Evolutionary conservation across 2,113 vertebrate species (phyloP).

Genomic region (Daphoenositta chrysoptera): DNA sequence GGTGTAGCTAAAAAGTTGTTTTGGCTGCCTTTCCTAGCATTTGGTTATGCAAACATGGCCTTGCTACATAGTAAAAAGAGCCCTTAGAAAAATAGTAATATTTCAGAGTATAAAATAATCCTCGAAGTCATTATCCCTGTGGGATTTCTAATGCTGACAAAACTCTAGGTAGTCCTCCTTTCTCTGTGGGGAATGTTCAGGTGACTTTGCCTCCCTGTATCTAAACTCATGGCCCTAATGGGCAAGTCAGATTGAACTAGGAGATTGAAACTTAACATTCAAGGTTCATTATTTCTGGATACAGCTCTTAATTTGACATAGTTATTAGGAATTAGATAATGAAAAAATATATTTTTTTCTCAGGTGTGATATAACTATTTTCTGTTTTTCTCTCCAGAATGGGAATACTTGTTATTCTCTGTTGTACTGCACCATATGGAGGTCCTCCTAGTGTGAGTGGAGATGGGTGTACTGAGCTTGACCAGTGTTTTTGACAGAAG

Average conservation of each 20-base stretch:
- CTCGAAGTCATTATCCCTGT: not conserved
- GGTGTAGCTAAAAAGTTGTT: not conserved
- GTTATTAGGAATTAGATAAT: not conserved
- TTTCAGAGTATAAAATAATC: not conserved
- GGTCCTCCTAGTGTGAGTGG: not conserved
- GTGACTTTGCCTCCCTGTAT: not conserved
- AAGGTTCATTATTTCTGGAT: not conserved
- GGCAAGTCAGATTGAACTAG: not conserved
- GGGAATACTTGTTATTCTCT: not conserved
- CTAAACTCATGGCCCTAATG: not conserved
- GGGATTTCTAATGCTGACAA: not conserved
- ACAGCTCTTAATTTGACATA: not conserved
- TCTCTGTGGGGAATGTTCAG: not conserved
- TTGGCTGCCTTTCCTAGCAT: not conserved
- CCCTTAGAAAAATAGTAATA: not conserved
- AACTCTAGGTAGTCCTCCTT: not conserved
- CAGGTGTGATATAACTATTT: not conserved
- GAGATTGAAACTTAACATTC: not conserved
- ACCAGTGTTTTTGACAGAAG: not conserved
- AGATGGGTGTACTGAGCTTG: not conserved
- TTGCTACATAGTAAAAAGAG: not conserved
- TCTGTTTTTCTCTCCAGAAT: not conserved
- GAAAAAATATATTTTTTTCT: not conserved
- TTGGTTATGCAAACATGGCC: not conserved
- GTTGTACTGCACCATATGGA: not conserved